Evolutionary conservation across 1,140 invertebrate genomes (phyloP).

Genomic region (Drosophila azteca): DNA sequence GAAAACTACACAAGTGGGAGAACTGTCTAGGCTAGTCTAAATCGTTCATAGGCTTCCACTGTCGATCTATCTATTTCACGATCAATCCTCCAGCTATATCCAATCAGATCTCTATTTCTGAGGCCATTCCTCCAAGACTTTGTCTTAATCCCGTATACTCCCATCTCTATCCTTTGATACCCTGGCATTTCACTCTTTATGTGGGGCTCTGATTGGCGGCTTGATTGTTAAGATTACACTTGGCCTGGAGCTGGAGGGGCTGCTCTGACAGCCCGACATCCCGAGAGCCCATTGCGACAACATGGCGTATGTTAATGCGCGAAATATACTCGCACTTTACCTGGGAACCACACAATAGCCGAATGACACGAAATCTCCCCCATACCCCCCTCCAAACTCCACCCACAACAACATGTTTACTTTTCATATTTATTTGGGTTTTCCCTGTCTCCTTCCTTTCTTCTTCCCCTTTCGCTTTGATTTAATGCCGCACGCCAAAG

Average conservation of each 20-base stretch:
- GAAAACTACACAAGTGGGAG: too few relatives aligned
- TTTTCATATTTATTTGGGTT: slow-evolving; percentile 37
- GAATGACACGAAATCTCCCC: slow-evolving; percentile 38
- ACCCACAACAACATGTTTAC: not conserved
- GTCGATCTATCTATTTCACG: too few relatives aligned
- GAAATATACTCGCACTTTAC: slow-evolving; percentile 24
- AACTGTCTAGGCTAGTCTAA: too few relatives aligned
- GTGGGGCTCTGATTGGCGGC: slow-evolving; percentile 35
- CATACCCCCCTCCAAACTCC: not conserved
- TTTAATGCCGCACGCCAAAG: slow-evolving; percentile 41
- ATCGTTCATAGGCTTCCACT: too few relatives aligned
- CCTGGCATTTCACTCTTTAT: slow-evolving; percentile 20
- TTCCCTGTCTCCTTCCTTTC: not conserved
- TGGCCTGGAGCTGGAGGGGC: not conserved
- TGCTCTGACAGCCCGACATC: too few relatives aligned
- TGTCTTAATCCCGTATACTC: not conserved
- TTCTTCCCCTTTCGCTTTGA: slow-evolving; percentile 29
- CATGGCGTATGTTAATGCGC: slow-evolving; percentile 56
- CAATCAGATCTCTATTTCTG: too few relatives aligned
- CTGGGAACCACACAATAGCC: slow-evolving; percentile 31
- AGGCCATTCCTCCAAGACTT: too few relatives aligned
- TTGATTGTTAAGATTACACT: slow-evolving; percentile 35
- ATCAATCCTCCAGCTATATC: too few relatives aligned
- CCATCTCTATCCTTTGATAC: not conserved
- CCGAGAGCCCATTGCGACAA: slow-evolving; percentile 7